Base-by-base conservation (phyloP, 2,113 vertebrate genomes). In the Cyphomyrus discorhynchus region DNA sequence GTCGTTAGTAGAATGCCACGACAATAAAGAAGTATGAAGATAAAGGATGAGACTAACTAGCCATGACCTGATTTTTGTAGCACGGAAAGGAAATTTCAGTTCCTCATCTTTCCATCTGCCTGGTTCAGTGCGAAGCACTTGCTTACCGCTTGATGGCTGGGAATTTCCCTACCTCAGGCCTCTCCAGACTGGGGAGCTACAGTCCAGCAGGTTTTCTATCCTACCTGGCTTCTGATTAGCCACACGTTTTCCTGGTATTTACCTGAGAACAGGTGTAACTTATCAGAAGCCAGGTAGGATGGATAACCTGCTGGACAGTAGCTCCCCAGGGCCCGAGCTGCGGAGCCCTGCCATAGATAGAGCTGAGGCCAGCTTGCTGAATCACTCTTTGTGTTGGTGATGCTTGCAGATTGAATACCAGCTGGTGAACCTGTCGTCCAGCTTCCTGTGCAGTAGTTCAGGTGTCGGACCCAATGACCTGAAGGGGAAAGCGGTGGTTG, bases 401-500 rank as follows among this genome's bases (percentile, higher is more conserved):
- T 35, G 27, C n/a, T 31, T 91, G 5, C 92, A 99, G 98, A 90
- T 66, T 46, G 92, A 88, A 58, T 92, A 91, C 24, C 46, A 90
- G 1, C 91, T 99, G 94, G 94, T 96, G 92, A 96, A 97, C 92
- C 62, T 98, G 94, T 97, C 94, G 0, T 94, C 92, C 53, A 96
- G 91, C 1, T 7, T 90, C 27, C 95, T 99, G 82, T 99, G 98
- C 93, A 94, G 93, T 19, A 0, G 5, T n/a, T 91, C 95, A 42
- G 96, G 96, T 2, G 86, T 95, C 91, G 93, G 89, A 82, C 80
- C 95, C 42, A 94, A 10, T 1, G 11, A 88, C 66, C 88, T 98
- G 70, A 94, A 93, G 90, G 96, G 95, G 87, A 97, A 95, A 91
- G 97, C 97, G 0, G 89, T 98, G 89, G 96, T 96, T 46, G 98